Evolutionary conservation across 2,113 vertebrate genomes (phyloP).

Genomic region (Dipodomys merriami): DNA sequence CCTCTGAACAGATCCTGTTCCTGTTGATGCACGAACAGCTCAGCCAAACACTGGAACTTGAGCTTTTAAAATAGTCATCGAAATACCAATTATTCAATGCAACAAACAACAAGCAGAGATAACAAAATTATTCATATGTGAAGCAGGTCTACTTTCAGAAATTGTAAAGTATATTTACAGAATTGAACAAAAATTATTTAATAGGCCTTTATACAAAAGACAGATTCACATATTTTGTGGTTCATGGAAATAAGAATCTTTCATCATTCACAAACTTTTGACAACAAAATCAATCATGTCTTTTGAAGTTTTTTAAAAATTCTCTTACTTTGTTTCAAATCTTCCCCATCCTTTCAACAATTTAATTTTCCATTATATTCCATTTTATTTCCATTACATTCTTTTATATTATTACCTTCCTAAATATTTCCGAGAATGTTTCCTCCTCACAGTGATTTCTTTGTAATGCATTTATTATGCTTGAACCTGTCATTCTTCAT

Average conservation of each 20-base stretch:
- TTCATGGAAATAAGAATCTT: slow-evolving; percentile 47
- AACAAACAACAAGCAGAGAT: slow-evolving; percentile 57
- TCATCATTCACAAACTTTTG: neutral
- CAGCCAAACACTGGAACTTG: slow-evolving; percentile 49
- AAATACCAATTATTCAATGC: slow-evolving; percentile 63
- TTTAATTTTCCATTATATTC: neutral
- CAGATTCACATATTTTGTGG: slow-evolving; percentile 47
- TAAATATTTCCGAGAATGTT: neutral
- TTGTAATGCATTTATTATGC: neutral
- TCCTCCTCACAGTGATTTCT: neutral
- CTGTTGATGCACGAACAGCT: neutral
- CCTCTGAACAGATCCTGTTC: slow-evolving; percentile 23
- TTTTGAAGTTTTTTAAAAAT: slow-evolving; percentile 16
- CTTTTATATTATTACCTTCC: neutral
- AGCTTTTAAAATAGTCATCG: slow-evolving; percentile 67
- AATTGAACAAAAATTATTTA: slow-evolving; percentile 42
- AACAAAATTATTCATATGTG: slow-evolving; percentile 58
- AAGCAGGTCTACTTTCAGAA: neutral
- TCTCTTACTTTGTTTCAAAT: neutral
- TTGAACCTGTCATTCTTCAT: neutral
- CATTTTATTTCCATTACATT: neutral
- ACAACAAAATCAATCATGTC: slow-evolving; percentile 24
- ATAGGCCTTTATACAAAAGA: slow-evolving; percentile 1
- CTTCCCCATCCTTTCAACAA: neutral
- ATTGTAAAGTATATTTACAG: slow-evolving; percentile 59